Percentiles rank a stretch among this genome's conserved stretches.
These are phyloP conservation scores for Zaprionus gabonicus DNA, from an alignment of 1,140 invertebrate genomes.

Conservation along the genomic window DNA sequence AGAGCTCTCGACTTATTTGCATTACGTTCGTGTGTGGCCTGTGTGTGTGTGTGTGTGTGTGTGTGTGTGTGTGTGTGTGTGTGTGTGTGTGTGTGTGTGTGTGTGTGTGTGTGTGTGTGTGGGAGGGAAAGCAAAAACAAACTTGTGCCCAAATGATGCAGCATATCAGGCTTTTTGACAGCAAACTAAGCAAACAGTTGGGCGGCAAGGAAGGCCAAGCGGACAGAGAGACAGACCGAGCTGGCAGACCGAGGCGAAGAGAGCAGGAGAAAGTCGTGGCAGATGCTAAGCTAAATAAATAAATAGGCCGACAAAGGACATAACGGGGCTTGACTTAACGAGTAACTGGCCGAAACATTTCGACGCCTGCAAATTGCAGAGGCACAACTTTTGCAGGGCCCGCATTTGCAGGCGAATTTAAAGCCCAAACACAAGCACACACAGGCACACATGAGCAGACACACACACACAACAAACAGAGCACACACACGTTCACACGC, in stretches of 20 bases:
- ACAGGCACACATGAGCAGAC: slow-evolving; percentile 2
- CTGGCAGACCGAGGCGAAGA: neutral
- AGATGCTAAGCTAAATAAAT: slow-evolving; percentile 39
- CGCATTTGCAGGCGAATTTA: slow-evolving; percentile 33
- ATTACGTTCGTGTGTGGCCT: slow-evolving; percentile 2
- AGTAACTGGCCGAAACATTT: slow-evolving; percentile 33
- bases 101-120: no score
- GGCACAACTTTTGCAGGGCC: slow-evolving; percentile 36
- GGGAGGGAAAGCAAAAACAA: neutral
- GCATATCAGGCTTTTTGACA: slow-evolving; percentile 28
- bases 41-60: no score
- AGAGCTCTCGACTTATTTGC: slow-evolving; percentile 3
- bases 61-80: neutral
- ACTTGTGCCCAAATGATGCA: slow-evolving; percentile 24
- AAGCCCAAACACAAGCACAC: slow-evolving; percentile 18
- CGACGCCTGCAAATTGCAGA: slow-evolving; percentile 32
- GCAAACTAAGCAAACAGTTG: slow-evolving; percentile 10
- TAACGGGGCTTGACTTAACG: slow-evolving; percentile 13
- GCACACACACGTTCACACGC: neutral
- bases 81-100: neutral
- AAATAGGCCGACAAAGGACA: slow-evolving; percentile 32
- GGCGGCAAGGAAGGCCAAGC: neutral
- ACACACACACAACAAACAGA: neutral
- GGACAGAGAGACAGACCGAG: neutral
- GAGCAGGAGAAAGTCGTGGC: neutral